A percentile compares a stretch with the other conserved stretches of the same genome.
Evolutionary conservation across 2,888 invertebrate genomes (phyloP).

Genomic region (Tortrix viridana): DNA sequence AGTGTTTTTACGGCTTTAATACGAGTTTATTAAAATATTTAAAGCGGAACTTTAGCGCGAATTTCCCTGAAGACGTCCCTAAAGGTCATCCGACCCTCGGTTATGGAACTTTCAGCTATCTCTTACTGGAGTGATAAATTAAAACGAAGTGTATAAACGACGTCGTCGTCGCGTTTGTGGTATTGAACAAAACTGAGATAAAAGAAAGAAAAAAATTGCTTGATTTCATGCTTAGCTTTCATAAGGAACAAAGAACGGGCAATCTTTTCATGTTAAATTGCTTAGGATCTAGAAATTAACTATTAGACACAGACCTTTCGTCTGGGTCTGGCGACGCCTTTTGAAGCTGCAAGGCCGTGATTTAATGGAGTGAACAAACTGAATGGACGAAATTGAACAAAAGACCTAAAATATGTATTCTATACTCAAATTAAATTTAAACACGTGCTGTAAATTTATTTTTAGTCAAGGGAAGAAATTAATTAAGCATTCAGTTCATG

Average conservation of each 20-base stretch:
- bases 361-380: conserved; percentile 45
- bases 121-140: conserved; percentile 76
- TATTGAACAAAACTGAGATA: conserved; percentile 28
- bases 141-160: conserved; percentile 60
- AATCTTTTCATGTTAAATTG: conserved; percentile 53
- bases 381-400: conserved; percentile 11
- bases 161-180: conserved; percentile 52
- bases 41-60: conserved; percentile 77
- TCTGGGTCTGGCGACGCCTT: conserved; percentile 44
- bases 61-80: conserved; percentile 80
- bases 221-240: conserved; percentile 8
- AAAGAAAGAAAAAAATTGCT: conserved; percentile 12
- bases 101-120: conserved; percentile 65
- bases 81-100: conserved; percentile 65
- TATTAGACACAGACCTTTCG: conserved; percentile 59
- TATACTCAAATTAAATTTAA: too few relatives aligned
- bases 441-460: too few relatives aligned
- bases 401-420: too few relatives aligned
- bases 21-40: conserved; percentile 84
- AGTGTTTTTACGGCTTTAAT: conserved; percentile 83
- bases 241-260: conserved; percentile 6
- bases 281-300: conserved; percentile 60
- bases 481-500: too few relatives aligned
- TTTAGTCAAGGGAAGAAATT: too few relatives aligned
- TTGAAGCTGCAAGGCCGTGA: conserved; percentile 49